These are phyloP conservation scores for Leptestheria dahalacensis DNA, from an alignment of 1,140 invertebrate species.

Conservation along the genomic window DNA sequence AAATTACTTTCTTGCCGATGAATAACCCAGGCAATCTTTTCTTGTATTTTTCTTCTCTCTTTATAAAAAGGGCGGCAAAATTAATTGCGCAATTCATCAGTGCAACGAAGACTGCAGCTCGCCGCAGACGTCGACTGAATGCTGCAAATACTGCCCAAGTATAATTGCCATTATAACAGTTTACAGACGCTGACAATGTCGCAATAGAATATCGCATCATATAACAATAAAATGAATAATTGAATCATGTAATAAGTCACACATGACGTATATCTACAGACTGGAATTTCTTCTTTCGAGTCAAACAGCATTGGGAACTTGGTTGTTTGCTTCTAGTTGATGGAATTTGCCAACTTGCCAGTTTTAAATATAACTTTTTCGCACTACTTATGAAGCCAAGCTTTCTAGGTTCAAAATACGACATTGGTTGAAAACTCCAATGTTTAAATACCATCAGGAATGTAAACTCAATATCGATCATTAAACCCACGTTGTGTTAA, in stretches of 20 bases:
- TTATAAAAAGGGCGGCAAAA: conserved; percentile 12
- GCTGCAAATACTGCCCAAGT: conserved; percentile 16
- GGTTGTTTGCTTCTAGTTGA: too few species aligned
- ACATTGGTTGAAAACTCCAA: too few species aligned
- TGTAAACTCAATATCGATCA: too few species aligned
- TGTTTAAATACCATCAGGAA: too few species aligned
- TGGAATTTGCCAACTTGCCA: too few species aligned
- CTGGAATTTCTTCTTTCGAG: background rate
- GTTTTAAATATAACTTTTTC: too few species aligned
- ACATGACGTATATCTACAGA: background rate
- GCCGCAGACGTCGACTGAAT: conserved; percentile 10
- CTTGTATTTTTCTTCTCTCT: background rate
- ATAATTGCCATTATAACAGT: background rate
- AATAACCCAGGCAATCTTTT: background rate
- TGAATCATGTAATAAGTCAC: background rate
- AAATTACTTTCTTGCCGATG: background rate
- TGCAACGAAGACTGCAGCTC: conserved; percentile 13
- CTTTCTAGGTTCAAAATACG: too few species aligned
- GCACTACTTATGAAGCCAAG: too few species aligned
- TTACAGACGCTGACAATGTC: background rate
- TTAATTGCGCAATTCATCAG: conserved; percentile 15
- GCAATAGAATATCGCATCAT: background rate
- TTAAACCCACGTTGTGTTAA: too few species aligned
- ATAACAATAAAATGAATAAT: background rate
- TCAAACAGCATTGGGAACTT: background rate